A percentile compares a stretch with the other conserved stretches of the same genome.
Conservation (phyloP, 2,888 invertebrate genomes). For the Cephonodes hylas region DNA sequence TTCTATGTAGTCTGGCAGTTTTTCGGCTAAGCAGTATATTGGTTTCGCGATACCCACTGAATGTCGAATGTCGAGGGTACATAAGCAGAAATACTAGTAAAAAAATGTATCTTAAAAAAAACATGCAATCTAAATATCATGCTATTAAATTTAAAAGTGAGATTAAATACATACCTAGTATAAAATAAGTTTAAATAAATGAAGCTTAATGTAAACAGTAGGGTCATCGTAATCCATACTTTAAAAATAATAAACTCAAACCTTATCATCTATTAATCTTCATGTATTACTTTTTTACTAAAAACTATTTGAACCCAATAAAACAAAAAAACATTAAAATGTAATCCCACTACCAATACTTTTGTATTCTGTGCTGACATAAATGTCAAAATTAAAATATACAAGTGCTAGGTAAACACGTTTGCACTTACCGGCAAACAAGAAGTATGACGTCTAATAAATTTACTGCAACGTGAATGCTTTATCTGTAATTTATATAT, state of each 20-base stretch:
- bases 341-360: slow-evolving; percentile 19
- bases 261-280: not conserved
- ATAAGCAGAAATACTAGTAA: not conserved
- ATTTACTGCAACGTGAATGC: slow-evolving; percentile 72
- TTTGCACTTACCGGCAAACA: slow-evolving; percentile 74
- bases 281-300: not conserved
- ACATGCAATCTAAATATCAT: not conserved
- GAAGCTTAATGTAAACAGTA: not conserved
- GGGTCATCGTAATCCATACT: slow-evolving; percentile 4
- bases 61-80: not conserved
- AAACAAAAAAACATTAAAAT: not conserved
- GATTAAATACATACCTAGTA: not conserved
- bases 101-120: not conserved
- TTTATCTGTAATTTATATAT: slow-evolving; percentile 67
- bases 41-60: not conserved
- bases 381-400: slow-evolving; percentile 17
- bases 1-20: not conserved
- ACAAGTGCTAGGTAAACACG: slow-evolving; percentile 32
- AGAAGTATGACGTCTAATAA: slow-evolving; percentile 62
- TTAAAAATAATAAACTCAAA: not conserved
- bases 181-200: not conserved
- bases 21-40: not conserved
- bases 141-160: not conserved
- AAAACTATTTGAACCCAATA: not conserved
- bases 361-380: slow-evolving; percentile 18